Evolutionary conservation across 2,797 vertebrate species (phyloP), one percentile per base, ranked within the genome.

Genomic region (Gymnodraco acuticeps): DNA sequence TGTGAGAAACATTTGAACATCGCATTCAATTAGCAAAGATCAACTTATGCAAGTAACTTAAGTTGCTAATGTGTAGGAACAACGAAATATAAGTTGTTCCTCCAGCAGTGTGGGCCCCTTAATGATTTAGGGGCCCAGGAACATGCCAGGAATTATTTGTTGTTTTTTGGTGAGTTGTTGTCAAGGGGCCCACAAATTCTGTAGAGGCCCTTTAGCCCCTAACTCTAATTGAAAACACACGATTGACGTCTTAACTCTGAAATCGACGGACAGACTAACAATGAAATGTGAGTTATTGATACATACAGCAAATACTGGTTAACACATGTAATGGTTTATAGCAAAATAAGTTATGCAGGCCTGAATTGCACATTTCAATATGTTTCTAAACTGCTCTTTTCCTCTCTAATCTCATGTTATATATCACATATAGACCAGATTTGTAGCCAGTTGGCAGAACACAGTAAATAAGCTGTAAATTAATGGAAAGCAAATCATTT

Each of bases 61-160:
- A 42, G 43, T 20, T 75, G 11, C 19, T 14, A 23, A 5, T 41
- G 11, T 3, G 11, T 14, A 41, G n/a, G 20, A 60, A 46, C 33
- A 2, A 16, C n/a, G 0, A 47, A n/a, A 46, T 47, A 64, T 64
- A 58, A 59, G 47, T 4, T 13, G 16, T 11, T 12, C 3, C 38
- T 51, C n/a, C 23, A 27, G 56, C 45, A 72, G 33, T 45, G 47
- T 10, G 53, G 53, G 38, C 48, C 33, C 27, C 47, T 31, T 47
- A 33, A 42, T 64, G 17, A 64, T 47, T 71, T 43, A 68, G 20
- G 67, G 63, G 51, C 47, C 50, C 70, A 45, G 46, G 13, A 67
- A 63, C 48, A 54, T 61, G 31, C 23, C 65, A 23, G 56, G 15
- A 55, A 61, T 70, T 71, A 71, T 71, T 65, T 80, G 63, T 73